Evolutionary conservation across 2,113 vertebrate species (phyloP).

Genomic region (Actenoides lindsayi): DNA sequence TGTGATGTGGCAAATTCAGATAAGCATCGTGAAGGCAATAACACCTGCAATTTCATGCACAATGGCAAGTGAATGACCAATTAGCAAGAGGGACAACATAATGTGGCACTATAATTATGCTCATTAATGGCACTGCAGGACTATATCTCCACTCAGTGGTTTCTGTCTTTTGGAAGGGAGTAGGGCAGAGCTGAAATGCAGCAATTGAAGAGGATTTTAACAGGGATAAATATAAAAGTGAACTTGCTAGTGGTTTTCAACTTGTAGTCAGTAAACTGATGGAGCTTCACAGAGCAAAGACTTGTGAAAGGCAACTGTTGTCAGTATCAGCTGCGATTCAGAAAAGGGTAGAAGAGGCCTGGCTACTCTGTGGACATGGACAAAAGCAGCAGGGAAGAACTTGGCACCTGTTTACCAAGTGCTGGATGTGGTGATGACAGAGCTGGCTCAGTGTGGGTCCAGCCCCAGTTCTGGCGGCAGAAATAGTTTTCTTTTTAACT

Average conservation of each 20-base stretch:
- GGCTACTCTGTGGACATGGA: neutral
- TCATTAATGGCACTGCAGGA: constrained; percentile 61
- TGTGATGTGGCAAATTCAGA: constrained; percentile 2
- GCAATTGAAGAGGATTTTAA: neutral
- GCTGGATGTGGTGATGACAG: rapidly evolving
- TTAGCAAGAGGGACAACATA: constrained; percentile 55
- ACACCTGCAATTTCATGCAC: constrained; percentile 43
- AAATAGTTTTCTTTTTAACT: neutral
- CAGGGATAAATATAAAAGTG: neutral
- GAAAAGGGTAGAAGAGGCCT: neutral
- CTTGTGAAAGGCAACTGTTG: neutral
- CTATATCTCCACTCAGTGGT: constrained; percentile 7
- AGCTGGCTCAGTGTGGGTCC: neutral
- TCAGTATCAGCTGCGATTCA: neutral
- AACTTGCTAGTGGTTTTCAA: neutral
- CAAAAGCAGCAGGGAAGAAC: neutral
- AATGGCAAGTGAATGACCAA: constrained; percentile 55
- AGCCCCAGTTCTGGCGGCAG: neutral
- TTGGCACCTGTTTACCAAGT: neutral
- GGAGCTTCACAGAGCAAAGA: neutral
- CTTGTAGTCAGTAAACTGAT: neutral
- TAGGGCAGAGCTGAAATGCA: neutral
- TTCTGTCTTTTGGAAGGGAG: constrained; percentile 2
- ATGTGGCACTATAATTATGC: constrained; percentile 43
- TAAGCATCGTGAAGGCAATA: constrained; percentile 12